phyloP scores from a whole-genome alignment of 2,888 invertebrate genomes.

The Acleris sparsana region DNA sequence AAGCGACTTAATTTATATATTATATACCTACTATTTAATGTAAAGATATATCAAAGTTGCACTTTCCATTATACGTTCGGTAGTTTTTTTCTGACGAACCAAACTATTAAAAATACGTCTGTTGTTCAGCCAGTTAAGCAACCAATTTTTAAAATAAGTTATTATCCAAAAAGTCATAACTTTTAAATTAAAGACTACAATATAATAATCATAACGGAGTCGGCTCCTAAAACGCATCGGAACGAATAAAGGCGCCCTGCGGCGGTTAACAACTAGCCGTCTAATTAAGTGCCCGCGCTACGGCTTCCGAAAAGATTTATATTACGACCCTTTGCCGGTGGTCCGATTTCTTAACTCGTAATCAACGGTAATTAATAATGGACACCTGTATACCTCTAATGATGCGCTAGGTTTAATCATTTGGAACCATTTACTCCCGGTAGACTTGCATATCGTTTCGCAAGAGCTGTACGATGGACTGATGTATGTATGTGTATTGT shows the following conservation, averaged over 20 bases:
- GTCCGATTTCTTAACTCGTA: slow-evolving; percentile 33
- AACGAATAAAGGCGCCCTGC: slow-evolving; percentile 28
- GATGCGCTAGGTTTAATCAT: slow-evolving; percentile 22
- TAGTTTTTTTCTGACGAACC: too few species aligned
- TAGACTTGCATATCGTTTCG: background rate
- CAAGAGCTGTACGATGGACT: background rate
- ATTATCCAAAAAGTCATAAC: background rate
- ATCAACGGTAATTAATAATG: slow-evolving; percentile 32
- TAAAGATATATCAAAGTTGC: too few species aligned
- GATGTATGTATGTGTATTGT: too few species aligned
- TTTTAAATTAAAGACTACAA: background rate
- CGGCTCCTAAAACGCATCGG: slow-evolving; percentile 5
- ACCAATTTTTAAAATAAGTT: too few species aligned
- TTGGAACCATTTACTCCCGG: background rate
- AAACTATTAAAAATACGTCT: too few species aligned
- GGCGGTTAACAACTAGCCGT: slow-evolving; percentile 20
- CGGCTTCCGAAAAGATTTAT: slow-evolving; percentile 37
- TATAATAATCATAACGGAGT: background rate
- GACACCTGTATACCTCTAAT: slow-evolving; percentile 32
- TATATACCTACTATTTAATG: too few species aligned
- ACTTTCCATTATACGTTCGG: too few species aligned
- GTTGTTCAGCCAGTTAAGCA: too few species aligned
- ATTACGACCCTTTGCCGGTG: slow-evolving; percentile 27
- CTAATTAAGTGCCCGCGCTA: slow-evolving; percentile 30
- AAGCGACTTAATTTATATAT: too few species aligned